phyloP scores from a whole-genome alignment of 2,113 vertebrate genomes.

The Notothenia coriiceps region DNA sequence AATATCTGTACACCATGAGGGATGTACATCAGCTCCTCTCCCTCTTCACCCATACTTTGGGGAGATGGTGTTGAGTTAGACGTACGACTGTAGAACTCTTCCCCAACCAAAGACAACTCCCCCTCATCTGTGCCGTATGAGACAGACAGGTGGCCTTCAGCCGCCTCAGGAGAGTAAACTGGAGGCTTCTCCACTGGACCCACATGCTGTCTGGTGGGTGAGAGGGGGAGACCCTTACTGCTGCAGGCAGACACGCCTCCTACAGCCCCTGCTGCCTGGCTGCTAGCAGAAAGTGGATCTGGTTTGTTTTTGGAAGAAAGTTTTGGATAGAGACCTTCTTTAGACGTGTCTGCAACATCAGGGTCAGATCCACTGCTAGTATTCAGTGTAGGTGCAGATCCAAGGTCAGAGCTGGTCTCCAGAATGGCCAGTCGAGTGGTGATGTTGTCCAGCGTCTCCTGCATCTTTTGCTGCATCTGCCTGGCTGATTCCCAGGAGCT shows the following conservation, averaged over 20 bases:
- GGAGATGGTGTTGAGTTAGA: slow-evolving; percentile 85
- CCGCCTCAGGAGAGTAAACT: slow-evolving; percentile 91
- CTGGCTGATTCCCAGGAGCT: slow-evolving; percentile 90
- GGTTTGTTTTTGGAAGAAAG: slow-evolving; percentile 83
- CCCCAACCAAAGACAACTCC: slow-evolving; percentile 90
- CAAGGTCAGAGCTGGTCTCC: slow-evolving; percentile 77
- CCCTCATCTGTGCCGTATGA: slow-evolving; percentile 94
- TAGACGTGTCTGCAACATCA: neutral
- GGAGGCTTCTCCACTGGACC: slow-evolving; percentile 87
- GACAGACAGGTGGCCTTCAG: slow-evolving; percentile 91
- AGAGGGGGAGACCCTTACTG: slow-evolving; percentile 57
- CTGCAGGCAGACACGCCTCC: slow-evolving; percentile 44
- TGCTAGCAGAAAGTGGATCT: slow-evolving; percentile 30
- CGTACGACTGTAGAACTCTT: slow-evolving; percentile 88
- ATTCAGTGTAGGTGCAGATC: neutral
- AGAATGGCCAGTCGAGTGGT: slow-evolving; percentile 86
- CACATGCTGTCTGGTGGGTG: slow-evolving; percentile 37
- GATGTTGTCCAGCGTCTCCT: slow-evolving; percentile 92
- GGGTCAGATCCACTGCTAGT: neutral
- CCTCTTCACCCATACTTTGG: slow-evolving; percentile 91
- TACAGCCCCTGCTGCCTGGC: slow-evolving; percentile 58
- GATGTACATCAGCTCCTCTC: slow-evolving; percentile 91
- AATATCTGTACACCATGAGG: slow-evolving; percentile 97
- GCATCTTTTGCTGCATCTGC: slow-evolving; percentile 96
- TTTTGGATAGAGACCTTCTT: slow-evolving; percentile 84